Conservation (phyloP, 2,113 vertebrate genomes). For the Eupsittula cactorum region DNA sequence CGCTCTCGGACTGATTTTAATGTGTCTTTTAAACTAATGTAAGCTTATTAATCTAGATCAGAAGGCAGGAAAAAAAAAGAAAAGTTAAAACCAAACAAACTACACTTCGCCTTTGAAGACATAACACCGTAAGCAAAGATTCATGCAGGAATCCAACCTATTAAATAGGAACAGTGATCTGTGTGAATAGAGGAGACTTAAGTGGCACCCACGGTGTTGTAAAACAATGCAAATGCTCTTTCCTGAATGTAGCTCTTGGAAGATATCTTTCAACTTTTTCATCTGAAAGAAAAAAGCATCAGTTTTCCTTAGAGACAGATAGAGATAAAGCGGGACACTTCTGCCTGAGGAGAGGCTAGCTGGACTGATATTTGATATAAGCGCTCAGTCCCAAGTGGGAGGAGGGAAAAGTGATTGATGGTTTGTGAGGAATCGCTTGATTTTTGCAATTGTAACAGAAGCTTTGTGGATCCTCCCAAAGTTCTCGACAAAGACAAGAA, state of each 20-base stretch:
- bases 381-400: constrained; percentile 13
- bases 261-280: not conserved
- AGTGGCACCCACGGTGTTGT: not conserved
- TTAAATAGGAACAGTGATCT: not conserved
- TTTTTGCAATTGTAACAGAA: constrained; percentile 38
- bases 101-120: not conserved
- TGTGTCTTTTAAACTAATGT: not conserved
- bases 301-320: constrained; percentile 29
- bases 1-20: not conserved
- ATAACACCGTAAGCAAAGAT: not conserved
- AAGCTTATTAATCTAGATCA: not conserved
- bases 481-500: constrained; percentile 1
- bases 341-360: constrained; percentile 22
- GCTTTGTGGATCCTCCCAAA: constrained; percentile 38
- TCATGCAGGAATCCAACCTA: not conserved
- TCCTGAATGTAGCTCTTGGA: not conserved
- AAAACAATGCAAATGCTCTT: not conserved
- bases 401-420: constrained; percentile 60
- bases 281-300: constrained; percentile 59
- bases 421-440: constrained; percentile 7
- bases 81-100: not conserved
- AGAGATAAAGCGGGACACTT: constrained; percentile 17
- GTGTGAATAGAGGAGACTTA: not conserved
- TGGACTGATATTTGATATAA: constrained; percentile 60
- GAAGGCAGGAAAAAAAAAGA: not conserved